These are phyloP conservation scores for Meriones unguiculatus DNA, from an alignment of 2,113 vertebrate genomes.

Conservation along the genomic window DNA sequence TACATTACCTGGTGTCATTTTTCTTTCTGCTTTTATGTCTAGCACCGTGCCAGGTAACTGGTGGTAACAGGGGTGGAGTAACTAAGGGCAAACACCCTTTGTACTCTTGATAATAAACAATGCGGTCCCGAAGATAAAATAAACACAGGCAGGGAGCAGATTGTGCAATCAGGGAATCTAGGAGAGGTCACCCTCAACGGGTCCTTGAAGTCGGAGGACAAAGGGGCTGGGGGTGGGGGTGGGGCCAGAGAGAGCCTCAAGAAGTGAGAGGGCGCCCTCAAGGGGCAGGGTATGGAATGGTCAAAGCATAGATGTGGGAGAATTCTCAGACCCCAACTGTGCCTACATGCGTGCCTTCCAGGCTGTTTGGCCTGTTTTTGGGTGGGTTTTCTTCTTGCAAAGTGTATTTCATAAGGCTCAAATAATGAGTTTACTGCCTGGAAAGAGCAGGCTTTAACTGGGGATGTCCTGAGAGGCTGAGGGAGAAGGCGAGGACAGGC, in stretches of 20 bases:
- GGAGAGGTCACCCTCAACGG: slow-evolving; percentile 39
- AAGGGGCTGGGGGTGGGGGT: background rate
- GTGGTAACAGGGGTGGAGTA: background rate
- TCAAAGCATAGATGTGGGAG: background rate
- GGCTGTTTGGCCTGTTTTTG: background rate
- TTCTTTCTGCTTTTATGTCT: background rate
- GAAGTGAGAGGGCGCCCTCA: background rate
- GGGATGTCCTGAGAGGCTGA: background rate
- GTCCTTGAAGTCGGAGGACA: slow-evolving; percentile 50
- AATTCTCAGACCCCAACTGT: background rate
- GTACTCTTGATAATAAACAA: slow-evolving; percentile 79
- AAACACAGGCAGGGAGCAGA: slow-evolving; percentile 65
- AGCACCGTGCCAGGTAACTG: background rate
- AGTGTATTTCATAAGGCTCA: background rate
- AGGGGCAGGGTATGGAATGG: background rate
- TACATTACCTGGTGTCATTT: background rate
- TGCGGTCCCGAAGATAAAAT: slow-evolving; percentile 77
- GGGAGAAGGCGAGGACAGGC: background rate
- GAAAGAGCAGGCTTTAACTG: background rate
- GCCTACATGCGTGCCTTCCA: background rate
- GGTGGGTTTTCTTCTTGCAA: slow-evolving; percentile 10
- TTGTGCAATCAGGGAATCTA: slow-evolving; percentile 62
- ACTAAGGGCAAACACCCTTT: slow-evolving; percentile 34
- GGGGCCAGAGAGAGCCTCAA: background rate
- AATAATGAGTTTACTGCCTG: background rate